phyloP scores from a whole-genome alignment of 2,797 vertebrate species.

The Halcyon chelicuti region DNA sequence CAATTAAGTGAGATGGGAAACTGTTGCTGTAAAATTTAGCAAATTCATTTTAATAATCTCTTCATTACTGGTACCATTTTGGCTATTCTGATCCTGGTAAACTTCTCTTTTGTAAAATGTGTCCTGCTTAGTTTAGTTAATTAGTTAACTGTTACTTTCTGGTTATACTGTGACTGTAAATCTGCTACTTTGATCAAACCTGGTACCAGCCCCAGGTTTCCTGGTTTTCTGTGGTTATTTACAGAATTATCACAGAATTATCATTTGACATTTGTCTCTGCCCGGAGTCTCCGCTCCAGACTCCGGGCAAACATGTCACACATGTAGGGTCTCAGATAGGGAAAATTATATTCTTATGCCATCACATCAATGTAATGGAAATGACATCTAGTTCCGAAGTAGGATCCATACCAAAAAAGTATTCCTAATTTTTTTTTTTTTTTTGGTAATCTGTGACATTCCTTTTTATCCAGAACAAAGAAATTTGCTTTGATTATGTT shows the following conservation, averaged over 20 bases:
- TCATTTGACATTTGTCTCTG: background rate
- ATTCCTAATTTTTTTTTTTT: background rate
- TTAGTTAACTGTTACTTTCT: background rate
- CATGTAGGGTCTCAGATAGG: fast-evolving
- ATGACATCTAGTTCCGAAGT: background rate
- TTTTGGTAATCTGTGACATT: background rate
- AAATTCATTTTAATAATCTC: background rate
- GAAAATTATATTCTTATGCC: background rate
- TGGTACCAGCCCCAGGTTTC: background rate
- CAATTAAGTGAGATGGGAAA: background rate
- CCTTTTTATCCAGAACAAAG: background rate
- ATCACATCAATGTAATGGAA: background rate
- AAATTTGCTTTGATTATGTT: background rate
- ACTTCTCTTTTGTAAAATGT: background rate
- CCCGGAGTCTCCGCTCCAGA: background rate
- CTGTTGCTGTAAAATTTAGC: background rate
- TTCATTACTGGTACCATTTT: background rate
- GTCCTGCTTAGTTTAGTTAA: background rate
- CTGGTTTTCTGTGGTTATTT: background rate
- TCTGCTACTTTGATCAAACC: background rate
- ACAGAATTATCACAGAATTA: too few species aligned
- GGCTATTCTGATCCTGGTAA: background rate
- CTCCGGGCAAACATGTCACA: fast-evolving
- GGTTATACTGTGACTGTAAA: background rate
- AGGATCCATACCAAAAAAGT: background rate